Evolutionary conservation across 2,888 invertebrate species (phyloP), one percentile per base, ranked within the genome.

Genomic region (Clepsis dumicolana): DNA sequence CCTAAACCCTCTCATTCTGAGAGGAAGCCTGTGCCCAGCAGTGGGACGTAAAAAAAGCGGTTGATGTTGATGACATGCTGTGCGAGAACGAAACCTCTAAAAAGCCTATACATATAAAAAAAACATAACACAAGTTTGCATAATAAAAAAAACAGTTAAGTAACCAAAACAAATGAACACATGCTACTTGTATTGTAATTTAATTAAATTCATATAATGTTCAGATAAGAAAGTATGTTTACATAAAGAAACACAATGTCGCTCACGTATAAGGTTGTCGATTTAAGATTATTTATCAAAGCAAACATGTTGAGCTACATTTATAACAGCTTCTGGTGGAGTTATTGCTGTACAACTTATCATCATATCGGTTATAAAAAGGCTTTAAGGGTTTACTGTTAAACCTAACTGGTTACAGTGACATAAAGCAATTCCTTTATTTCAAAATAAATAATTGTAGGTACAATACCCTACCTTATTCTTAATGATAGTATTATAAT

Each of bases 221-320:
- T 16, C n/a, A 4, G 48, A 70, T 70, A 64, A 64, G 44, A 50
- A 56, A 64, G 35, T 50, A 27, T 60, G 44, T 69, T 60, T 64
- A 21, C 63, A 14, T 25, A 48, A 65, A n/a, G 35, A 32, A 24
- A 54, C 53, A 50, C 69, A 54, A 64, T 48, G 18, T 27, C 3
- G 8, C 44, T 63, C 69, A 65, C 60, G 65, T 69, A 69, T 4
- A 35, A 61, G 61, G 69, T 63, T 61, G 38, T 94, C 21, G 94
- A 93, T 56, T 88, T 53, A 52, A 27, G 44, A 25, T 38, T 16
- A 25, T 52, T 64, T 57, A 63, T 57, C 62, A 21, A 52, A 25
- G 63, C 44, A 59, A 53, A 67, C 62, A 41, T 21, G 48, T 48
- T 21, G 21, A 21, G 48, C 21, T 21, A 8, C 8, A 5, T 21